Evolutionary conservation across 2,888 invertebrate species (phyloP), one percentile per base, ranked within the genome.

Genomic region (Microctonus brassicae): DNA sequence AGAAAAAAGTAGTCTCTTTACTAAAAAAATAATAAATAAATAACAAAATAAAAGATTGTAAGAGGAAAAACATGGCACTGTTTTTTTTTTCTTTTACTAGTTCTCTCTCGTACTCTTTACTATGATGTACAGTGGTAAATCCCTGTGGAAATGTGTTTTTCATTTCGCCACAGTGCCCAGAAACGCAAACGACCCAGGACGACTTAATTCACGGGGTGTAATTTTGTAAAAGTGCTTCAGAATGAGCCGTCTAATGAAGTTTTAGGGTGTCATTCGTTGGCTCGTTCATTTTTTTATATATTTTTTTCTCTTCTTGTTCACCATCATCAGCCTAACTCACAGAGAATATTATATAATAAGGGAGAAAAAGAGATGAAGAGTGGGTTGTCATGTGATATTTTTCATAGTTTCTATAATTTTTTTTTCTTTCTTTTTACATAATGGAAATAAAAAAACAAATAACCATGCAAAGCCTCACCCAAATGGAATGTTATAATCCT

Each of bases 191-290:
- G 11, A 22, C 42, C 47, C 57, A 53, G 53, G 52, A 68, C 71
- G 70, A 73, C 73, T 78, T 75, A 70, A 77, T 76, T 76, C 69
- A 55, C 67, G 57, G 63, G 63, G 42, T 74, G 74, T 77, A 79
- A 78, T 78, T 77, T 76, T 64, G 76, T 75, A 76, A 79, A 77
- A 77, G 77, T 76, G 71, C 73, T 76, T 73, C 66, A 73, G 72
- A 75, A 68, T 67, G 72, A 73, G 73, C 73, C n/a, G 17, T 47
- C 42, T 47, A 47, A 47, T 47, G 42, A 47, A 47, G 17, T 47
- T 47, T 17, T 47, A 47, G 42, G 42, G 17, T 47, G 42, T 17
- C 68, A 70, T 74, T 73, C 60, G 11, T 29, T 26, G n/a, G 20
- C 20, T 13, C 11, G 7, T 53, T 24, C 11, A 11, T 53, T 24